Evolutionary conservation across 2,888 invertebrate species (phyloP).

Genomic region (Cephus runcator): DNA sequence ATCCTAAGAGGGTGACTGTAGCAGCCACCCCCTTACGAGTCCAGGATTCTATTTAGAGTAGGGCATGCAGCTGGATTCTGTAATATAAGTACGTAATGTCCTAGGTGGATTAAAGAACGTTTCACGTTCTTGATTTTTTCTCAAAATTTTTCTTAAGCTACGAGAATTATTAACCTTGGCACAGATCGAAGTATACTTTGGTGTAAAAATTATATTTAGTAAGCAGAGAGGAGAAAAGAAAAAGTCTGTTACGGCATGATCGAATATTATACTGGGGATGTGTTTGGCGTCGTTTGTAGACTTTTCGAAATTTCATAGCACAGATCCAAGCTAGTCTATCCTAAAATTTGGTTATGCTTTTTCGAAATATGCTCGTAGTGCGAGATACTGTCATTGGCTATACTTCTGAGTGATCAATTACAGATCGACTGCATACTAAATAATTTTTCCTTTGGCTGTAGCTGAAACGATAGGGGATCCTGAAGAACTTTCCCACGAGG

Average conservation of each 20-base stretch:
- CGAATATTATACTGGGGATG: too few species aligned
- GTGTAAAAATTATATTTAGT: too few species aligned
- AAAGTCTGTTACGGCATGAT: too few species aligned
- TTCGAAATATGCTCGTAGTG: too few species aligned
- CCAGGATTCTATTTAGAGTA: neutral
- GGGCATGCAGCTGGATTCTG: neutral
- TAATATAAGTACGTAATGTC: neutral
- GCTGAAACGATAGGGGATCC: neutral
- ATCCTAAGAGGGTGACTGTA: neutral
- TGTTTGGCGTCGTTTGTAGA: too few species aligned
- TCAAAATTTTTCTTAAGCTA: too few species aligned
- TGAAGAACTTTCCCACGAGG: constrained; percentile 20
- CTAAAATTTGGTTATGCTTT: neutral
- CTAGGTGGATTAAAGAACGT: neutral
- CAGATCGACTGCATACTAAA: neutral
- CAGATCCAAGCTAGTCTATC: neutral
- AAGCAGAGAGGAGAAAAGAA: too few species aligned
- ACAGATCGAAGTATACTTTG: too few species aligned
- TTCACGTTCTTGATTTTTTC: too few species aligned
- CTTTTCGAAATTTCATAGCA: neutral
- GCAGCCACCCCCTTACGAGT: neutral
- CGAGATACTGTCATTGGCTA: neutral
- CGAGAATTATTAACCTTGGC: too few species aligned
- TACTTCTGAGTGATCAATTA: neutral
- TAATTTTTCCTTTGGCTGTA: neutral